Percentiles rank a stretch among this genome's conserved stretches.
Evolutionary conservation across 2,113 vertebrate species (phyloP).

Genomic region (Datnioides undecimradiatus): DNA sequence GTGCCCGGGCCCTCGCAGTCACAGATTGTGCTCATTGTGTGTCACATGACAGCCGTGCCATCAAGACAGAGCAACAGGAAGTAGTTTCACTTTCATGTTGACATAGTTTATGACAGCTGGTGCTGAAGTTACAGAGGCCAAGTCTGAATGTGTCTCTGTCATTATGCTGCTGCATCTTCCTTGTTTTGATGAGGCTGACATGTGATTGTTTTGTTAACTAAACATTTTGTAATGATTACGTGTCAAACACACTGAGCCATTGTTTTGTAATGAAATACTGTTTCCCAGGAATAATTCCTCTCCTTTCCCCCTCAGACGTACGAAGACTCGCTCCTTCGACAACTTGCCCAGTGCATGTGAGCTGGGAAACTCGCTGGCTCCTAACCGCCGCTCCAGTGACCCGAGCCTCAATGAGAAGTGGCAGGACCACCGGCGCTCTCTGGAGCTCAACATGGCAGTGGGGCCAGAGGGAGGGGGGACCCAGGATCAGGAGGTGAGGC

Average conservation of each 20-base stretch:
- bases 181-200: slow-evolving; percentile 21
- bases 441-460: slow-evolving; percentile 90
- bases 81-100: slow-evolving; percentile 3
- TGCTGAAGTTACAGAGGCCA: slow-evolving; percentile 4
- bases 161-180: slow-evolving; percentile 5
- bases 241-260: slow-evolving; percentile 4
- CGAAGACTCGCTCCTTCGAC: slow-evolving; percentile 97
- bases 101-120: not conserved
- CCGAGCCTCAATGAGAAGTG: slow-evolving; percentile 97
- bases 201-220: slow-evolving; percentile 14
- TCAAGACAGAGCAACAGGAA: slow-evolving; percentile 24
- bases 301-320: slow-evolving; percentile 83
- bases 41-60: slow-evolving; percentile 9
- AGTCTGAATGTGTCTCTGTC: slow-evolving; percentile 8
- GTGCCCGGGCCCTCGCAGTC: not conserved
- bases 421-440: slow-evolving; percentile 95
- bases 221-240: slow-evolving; percentile 30
- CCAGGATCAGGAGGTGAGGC: slow-evolving; percentile 75
- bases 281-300: slow-evolving; percentile 11
- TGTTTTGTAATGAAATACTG: not conserved
- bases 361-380: slow-evolving; percentile 83
- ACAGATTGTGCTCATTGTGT: slow-evolving; percentile 5
- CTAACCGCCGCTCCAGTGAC: slow-evolving; percentile 95
- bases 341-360: slow-evolving; percentile 94
- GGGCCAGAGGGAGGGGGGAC: slow-evolving; percentile 82